Conservation (phyloP, 2,888 invertebrate genomes). For the Pristionchus fissidentatus region DNA sequence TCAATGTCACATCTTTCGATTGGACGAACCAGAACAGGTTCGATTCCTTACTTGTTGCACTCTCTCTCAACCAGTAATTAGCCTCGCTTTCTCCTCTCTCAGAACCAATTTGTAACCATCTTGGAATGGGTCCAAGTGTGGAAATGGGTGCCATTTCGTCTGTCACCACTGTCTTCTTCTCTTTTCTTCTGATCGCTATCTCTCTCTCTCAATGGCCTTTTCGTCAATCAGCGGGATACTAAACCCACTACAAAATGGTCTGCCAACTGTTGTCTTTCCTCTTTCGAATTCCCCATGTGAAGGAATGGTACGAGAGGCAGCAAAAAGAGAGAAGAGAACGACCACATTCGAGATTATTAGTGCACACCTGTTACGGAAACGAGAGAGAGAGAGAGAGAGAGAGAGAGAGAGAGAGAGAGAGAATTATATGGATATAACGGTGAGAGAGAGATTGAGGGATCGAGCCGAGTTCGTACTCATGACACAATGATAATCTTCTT, state of each 20-base stretch:
- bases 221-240: conserved; percentile 38
- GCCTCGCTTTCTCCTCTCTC: not conserved
- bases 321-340: not conserved
- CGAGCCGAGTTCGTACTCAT: not conserved
- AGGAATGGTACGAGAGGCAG: not conserved
- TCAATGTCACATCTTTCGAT: conserved; percentile 40
- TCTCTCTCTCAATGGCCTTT: conserved; percentile 30
- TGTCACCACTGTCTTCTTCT: conserved; percentile 16
- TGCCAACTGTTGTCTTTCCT: conserved; percentile 35
- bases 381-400: conserved; percentile 4
- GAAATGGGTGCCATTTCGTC: conserved; percentile 22
- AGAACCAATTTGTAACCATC: conserved; percentile 22
- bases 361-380: conserved; percentile 35
- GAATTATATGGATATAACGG: not conserved
- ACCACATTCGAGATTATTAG: conserved; percentile 21
- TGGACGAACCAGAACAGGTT: conserved; percentile 39
- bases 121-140: not conserved
- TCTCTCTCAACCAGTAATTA: conserved; percentile 9
- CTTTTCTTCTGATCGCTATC: conserved; percentile 36
- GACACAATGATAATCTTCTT: not conserved
- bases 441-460: not conserved
- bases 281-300: conserved; percentile 32
- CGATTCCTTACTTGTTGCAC: not conserved
- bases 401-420: conserved; percentile 7
- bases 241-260: conserved; percentile 36